Evolutionary conservation across 2,113 vertebrate genomes (phyloP), one percentile per base, ranked within the genome.

Genomic region (Colinus virginianus): DNA sequence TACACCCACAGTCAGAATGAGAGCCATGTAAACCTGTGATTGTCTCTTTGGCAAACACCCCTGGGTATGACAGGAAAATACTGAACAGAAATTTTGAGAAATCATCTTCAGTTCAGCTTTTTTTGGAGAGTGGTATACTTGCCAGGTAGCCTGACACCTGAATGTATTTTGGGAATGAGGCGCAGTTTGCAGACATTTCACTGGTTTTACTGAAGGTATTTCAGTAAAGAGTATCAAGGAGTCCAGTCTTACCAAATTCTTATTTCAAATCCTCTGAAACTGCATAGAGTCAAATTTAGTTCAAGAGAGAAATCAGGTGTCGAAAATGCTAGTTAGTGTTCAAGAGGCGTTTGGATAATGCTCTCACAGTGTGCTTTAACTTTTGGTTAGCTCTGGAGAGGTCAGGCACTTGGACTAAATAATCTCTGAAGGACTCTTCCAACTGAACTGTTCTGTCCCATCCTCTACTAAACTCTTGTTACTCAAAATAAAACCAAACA

Each of bases 21-120:
- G 48, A 9, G 9, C 34, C 1, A 0, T 0, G 13, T 45, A 58
- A 81, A 62, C 49, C 40, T 48, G 40, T 12, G 53, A 55, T 26
- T 26, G 49, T 28, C 45, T 78, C 46, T 43, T 13, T 68, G 28
- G 28, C 30, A 71, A 25, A 85, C 17, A 13, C 13, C 36, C 9
- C 19, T 51, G 25, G 23, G 59, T 10, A 38, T 40, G 61, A 34
- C 45, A 49, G 36, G 21, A 77, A 90, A 85, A 56, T 28, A 9
- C 9, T n/a, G 25, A 68, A 58, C 2, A 7, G 8, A 32, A 21
- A 9, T 28, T 74, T 34, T 32, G 26, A 32, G 40, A 2, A 17
- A 23, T 67, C 11, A 51, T 25, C 12, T 56, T 56, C 32, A 4
- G 0, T 43, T 9, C 5, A 34, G 36, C 63, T 45, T 15, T 25